A percentile compares a stretch with the other conserved stretches of the same genome.
These are phyloP conservation scores for Acanthurus tractus DNA, from an alignment of 2,797 vertebrate genomes.

Conservation along the genomic window DNA sequence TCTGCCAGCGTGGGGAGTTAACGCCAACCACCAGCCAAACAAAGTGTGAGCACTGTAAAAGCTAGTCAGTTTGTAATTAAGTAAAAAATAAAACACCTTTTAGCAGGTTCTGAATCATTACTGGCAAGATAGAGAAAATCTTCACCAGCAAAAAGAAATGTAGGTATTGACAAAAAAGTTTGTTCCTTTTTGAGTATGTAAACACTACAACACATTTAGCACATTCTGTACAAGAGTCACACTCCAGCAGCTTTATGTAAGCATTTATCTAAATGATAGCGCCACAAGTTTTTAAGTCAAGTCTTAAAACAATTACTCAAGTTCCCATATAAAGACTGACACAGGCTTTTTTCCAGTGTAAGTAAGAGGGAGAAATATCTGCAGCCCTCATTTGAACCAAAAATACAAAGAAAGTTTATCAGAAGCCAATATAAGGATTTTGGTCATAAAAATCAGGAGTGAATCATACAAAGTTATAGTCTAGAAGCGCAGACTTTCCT, in stretches of 20 bases:
- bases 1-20: constrained; percentile 69
- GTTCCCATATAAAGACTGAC: not conserved
- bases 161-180: constrained; percentile 41
- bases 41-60: constrained; percentile 59
- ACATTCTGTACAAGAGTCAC: constrained; percentile 37
- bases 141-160: constrained; percentile 43
- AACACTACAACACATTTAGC: constrained; percentile 54
- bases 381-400: not conserved
- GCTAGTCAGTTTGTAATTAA: constrained; percentile 50
- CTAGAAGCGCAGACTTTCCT: not conserved
- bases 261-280: constrained; percentile 16
- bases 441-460: not conserved
- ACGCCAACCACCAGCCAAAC: constrained; percentile 60
- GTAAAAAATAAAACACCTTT: constrained; percentile 63
- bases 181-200: constrained; percentile 45
- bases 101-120: constrained; percentile 55
- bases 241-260: constrained; percentile 6
- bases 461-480: not conserved
- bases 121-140: constrained; percentile 39
- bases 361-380: not conserved
- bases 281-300: not conserved
- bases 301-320: not conserved
- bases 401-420: not conserved
- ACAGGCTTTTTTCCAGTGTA: not conserved
- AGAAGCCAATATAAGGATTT: not conserved